phyloP scores from a whole-genome alignment of 2,888 invertebrate species.

The Oconnorella tubifera region DNA sequence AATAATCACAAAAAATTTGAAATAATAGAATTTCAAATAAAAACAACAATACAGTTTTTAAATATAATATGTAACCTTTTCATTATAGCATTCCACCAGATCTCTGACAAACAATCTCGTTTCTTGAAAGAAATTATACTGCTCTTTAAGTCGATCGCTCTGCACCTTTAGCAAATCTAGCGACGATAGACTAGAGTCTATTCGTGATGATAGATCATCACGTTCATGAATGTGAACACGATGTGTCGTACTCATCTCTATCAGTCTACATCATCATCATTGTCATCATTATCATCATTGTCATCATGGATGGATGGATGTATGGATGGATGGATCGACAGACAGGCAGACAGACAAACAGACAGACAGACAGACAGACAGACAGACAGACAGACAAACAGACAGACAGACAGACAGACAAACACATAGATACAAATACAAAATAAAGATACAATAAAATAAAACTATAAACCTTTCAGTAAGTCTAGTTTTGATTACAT shows the following conservation, averaged over 20 bases:
- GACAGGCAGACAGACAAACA: too few species aligned
- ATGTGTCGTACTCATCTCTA: constrained; percentile 13
- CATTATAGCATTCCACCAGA: constrained; percentile 93
- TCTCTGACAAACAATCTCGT: constrained; percentile 90
- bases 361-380: too few species aligned
- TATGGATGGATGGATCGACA: too few species aligned
- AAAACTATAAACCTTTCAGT: too few species aligned
- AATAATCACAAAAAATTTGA: too few species aligned
- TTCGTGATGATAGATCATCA: constrained; percentile 59
- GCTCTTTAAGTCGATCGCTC: constrained; percentile 70
- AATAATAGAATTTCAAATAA: too few species aligned
- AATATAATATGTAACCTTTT: constrained; percentile 69
- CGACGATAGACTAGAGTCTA: constrained; percentile 60
- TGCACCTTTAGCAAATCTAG: constrained; percentile 60
- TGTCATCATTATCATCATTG: too few species aligned
- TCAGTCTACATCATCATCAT: background rate
- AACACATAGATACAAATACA: too few species aligned
- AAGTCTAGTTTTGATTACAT: constrained; percentile 1
- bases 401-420: too few species aligned
- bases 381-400: too few species aligned
- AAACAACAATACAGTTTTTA: background rate
- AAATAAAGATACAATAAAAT: too few species aligned
- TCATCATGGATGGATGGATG: too few species aligned
- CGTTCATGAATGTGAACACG: constrained; percentile 53
- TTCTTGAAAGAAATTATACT: constrained; percentile 91